phyloP scores from a whole-genome alignment of 1,140 invertebrate species.

The Hypothenemus hampei region DNA sequence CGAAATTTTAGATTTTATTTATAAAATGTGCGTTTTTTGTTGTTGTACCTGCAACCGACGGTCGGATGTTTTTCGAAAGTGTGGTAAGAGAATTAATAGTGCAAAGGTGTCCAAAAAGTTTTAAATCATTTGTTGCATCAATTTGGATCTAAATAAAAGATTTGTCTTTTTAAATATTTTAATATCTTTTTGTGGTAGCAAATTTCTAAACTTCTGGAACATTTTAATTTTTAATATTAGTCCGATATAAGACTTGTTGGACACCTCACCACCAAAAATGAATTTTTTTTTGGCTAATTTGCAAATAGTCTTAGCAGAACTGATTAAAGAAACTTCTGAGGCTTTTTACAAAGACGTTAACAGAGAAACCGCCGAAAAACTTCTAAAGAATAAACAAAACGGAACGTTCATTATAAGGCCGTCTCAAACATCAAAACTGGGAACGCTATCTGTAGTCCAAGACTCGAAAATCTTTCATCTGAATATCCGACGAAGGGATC shows the following conservation, averaged over 20 bases:
- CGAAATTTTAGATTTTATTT: conserved; percentile 18
- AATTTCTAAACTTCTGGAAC: too few relatives aligned
- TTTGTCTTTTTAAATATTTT: too few relatives aligned
- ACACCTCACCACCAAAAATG: not conserved
- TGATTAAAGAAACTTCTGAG: conserved; percentile 27
- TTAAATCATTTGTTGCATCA: too few relatives aligned
- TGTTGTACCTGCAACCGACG: conserved; percentile 16
- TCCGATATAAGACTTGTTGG: too few relatives aligned
- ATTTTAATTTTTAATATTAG: too few relatives aligned
- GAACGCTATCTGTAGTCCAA: conserved; percentile 39
- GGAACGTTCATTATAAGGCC: conserved; percentile 44
- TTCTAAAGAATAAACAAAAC: conserved; percentile 37
- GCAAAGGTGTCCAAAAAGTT: too few relatives aligned
- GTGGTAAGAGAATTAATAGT: not conserved
- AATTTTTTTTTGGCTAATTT: conserved; percentile 5
- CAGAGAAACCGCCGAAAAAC: conserved; percentile 35
- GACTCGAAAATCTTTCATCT: conserved; percentile 41
- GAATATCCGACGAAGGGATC: conserved; percentile 34
- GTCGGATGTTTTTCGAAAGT: not conserved
- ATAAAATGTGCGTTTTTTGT: conserved; percentile 30
- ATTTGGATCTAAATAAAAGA: too few relatives aligned
- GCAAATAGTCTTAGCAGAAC: too few relatives aligned
- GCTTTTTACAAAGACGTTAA: conserved; percentile 39
- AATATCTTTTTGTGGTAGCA: too few relatives aligned
- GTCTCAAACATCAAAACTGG: conserved; percentile 33